These are phyloP conservation scores for Chionoecetes opilio DNA, from an alignment of 1,140 invertebrate genomes.

Conservation along the genomic window DNA sequence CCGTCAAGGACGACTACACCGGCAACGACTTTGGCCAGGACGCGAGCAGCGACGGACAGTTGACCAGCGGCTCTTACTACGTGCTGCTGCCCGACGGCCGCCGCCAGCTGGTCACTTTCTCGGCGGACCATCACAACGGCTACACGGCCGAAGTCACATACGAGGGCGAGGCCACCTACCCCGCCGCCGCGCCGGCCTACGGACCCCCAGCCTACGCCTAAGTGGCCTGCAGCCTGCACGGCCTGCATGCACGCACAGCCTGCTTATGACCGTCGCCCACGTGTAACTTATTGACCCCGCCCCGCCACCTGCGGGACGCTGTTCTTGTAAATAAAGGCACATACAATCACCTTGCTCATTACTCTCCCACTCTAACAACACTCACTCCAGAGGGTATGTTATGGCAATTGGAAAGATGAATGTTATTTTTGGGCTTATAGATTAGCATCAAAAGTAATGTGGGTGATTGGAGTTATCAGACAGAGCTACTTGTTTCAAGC, in stretches of 20 bases:
- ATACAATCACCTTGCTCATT: no score
- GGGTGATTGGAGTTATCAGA: no score
- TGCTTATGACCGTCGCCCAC: background rate
- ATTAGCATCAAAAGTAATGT: no score
- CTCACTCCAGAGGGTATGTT: no score
- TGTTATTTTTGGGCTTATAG: no score
- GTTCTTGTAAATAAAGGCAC: background rate
- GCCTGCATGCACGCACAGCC: background rate
- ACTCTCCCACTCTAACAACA: no score
- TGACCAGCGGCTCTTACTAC: conserved; percentile 89
- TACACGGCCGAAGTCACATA: conserved; percentile 91
- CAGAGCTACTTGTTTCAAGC: no score
- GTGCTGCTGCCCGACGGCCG: conserved; percentile 91
- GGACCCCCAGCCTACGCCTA: conserved; percentile 54
- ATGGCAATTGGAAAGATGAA: no score
- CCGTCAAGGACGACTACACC: conserved; percentile 88
- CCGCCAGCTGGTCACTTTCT: conserved; percentile 89
- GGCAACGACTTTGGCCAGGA: conserved; percentile 90
- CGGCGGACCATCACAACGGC: conserved; percentile 91
- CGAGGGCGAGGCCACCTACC: conserved; percentile 87
- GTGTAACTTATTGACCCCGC: background rate
- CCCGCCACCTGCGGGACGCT: background rate
- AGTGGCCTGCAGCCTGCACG: background rate
- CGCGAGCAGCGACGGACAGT: conserved; percentile 87
- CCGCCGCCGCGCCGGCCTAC: conserved; percentile 51